Evolutionary conservation across 2,113 vertebrate species (phyloP).

Genomic region (Charina bottae): DNA sequence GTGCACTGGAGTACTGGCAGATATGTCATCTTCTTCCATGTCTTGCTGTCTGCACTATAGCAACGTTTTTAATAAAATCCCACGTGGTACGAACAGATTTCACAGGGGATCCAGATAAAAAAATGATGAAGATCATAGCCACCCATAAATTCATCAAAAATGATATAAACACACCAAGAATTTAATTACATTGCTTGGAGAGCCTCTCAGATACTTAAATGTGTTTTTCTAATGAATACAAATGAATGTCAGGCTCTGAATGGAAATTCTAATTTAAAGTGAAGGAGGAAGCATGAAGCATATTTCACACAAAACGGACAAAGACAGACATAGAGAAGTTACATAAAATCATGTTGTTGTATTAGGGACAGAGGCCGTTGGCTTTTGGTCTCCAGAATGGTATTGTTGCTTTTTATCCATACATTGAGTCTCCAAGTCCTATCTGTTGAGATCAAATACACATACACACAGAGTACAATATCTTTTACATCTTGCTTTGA

Average conservation of each 20-base stretch:
- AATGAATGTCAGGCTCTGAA: slow-evolving; percentile 43
- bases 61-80: slow-evolving; percentile 49
- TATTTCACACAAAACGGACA: slow-evolving; percentile 51
- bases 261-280: slow-evolving; percentile 59
- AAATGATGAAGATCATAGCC: slow-evolving; percentile 61
- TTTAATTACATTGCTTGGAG: slow-evolving; percentile 55
- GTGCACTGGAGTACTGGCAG: background rate
- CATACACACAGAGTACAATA: background rate
- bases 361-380: background rate
- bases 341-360: background rate
- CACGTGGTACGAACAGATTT: slow-evolving; percentile 45
- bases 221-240: slow-evolving; percentile 57
- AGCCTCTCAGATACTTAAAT: slow-evolving; percentile 52
- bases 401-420: background rate
- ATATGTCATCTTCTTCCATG: background rate
- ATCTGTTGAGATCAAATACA: background rate
- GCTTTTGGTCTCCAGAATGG: background rate
- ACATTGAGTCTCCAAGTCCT: background rate
- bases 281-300: slow-evolving; percentile 57
- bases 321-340: background rate
- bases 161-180: slow-evolving; percentile 52
- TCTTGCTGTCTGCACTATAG: slow-evolving; percentile 33
- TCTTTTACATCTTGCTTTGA: background rate
- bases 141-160: slow-evolving; percentile 54
- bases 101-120: slow-evolving; percentile 48